These are phyloP conservation scores for Dolomedes plantarius DNA, from an alignment of 2,888 invertebrate species.

Conservation along the genomic window DNA sequence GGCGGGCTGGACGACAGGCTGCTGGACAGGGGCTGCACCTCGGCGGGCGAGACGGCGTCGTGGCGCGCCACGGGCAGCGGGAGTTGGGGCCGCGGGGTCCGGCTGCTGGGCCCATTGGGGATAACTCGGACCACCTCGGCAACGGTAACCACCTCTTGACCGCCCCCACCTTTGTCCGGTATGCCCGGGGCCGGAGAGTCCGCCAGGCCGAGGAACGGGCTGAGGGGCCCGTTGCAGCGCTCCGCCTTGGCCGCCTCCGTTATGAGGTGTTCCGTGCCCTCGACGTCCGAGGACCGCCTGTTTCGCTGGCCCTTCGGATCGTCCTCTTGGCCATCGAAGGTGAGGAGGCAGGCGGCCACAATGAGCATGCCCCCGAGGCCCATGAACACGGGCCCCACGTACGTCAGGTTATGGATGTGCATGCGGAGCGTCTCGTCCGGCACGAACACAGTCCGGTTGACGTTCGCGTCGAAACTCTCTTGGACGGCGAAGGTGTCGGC, in stretches of 20 bases:
- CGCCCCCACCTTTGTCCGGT: conserved; percentile 31
- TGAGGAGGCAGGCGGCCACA: conserved; percentile 98
- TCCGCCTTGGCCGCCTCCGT: conserved; percentile 18
- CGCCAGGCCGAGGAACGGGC: conserved; percentile 34
- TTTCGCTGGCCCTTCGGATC: conserved; percentile 85
- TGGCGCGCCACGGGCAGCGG: conserved; percentile 37
- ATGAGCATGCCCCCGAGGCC: conserved; percentile 97
- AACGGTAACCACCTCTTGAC: conserved; percentile 49
- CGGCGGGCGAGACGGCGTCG: conserved; percentile 24
- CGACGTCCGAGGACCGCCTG: conserved; percentile 42
- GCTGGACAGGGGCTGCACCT: conserved; percentile 20
- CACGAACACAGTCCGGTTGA: conserved; percentile 74
- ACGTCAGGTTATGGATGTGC: conserved; percentile 91
- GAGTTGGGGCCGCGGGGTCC: conserved; percentile 20
- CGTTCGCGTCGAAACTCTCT: conserved; percentile 51
- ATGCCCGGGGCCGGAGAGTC: conserved; percentile 34
- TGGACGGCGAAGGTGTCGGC: conserved; percentile 75
- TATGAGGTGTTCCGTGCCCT: conserved; percentile 39
- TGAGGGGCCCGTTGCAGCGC: conserved; percentile 54
- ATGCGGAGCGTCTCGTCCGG: conserved; percentile 74
- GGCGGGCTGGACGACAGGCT: conserved; percentile 15
- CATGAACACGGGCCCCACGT: conserved; percentile 97
- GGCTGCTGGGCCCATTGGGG: conserved; percentile 37
- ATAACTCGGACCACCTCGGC: conserved; percentile 38
- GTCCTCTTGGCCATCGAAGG: conserved; percentile 96